A percentile compares a stretch with the other conserved stretches of the same genome.
These are phyloP conservation scores for Drosophila ananassae DNA, from an alignment of 1,140 invertebrate species.

Conservation along the genomic window DNA sequence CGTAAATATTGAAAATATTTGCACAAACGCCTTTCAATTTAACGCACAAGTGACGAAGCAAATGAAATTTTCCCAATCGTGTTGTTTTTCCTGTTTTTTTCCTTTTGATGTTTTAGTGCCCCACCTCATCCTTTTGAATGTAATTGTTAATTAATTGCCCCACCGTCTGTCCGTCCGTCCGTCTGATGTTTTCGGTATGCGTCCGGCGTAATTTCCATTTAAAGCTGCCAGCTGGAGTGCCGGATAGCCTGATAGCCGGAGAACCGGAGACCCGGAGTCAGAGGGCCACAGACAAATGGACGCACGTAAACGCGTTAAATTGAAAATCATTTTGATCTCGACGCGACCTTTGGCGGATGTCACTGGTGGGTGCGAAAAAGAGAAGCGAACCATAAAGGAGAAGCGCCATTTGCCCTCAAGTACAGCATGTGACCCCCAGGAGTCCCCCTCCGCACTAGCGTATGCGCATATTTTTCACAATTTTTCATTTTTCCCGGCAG, in stretches of 20 bases:
- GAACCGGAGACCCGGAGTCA: neutral
- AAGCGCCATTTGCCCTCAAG: constrained; percentile 38
- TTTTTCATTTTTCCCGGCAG: constrained; percentile 70
- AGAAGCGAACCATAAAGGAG: neutral
- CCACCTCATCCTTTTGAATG: constrained; percentile 14
- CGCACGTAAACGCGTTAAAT: constrained; percentile 80
- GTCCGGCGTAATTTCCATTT: constrained; percentile 43
- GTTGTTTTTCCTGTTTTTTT: constrained; percentile 3
- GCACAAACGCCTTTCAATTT: constrained; percentile 73
- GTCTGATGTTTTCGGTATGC: constrained; percentile 21
- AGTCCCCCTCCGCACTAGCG: constrained; percentile 12
- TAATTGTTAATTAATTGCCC: constrained; percentile 76
- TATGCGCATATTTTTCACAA: constrained; percentile 67
- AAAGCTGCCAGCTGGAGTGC: constrained; percentile 30
- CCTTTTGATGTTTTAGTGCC: constrained; percentile 64
- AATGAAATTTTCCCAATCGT: constrained; percentile 43
- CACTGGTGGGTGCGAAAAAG: constrained; percentile 10
- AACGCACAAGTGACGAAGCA: constrained; percentile 45
- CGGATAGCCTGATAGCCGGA: neutral
- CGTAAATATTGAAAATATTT: constrained; percentile 77
- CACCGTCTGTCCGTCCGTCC: constrained; percentile 7
- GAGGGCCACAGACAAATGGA: constrained; percentile 66
- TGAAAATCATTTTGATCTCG: constrained; percentile 82
- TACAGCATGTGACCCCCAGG: constrained; percentile 55
- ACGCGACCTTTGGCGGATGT: constrained; percentile 61